Percentiles rank a stretch among this genome's conserved stretches.
phyloP scores from a whole-genome alignment of 2,888 invertebrate genomes.

The Epinotia brunnichana region DNA sequence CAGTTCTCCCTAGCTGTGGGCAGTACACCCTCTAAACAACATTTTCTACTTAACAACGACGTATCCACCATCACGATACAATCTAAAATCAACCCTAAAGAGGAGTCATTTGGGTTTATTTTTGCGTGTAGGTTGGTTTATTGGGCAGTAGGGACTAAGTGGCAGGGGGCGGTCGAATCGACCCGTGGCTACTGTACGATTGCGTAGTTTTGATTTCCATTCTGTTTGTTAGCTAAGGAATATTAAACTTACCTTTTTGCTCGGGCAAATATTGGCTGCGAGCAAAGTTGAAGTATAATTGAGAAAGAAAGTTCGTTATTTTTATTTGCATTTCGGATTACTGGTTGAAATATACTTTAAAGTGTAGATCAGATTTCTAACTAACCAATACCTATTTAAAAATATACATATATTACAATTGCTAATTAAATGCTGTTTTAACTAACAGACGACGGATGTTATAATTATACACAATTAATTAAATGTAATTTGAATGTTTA shows the following conservation, averaged over 20 bases:
- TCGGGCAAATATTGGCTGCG: conserved; percentile 36
- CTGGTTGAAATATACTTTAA: not conserved
- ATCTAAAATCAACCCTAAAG: conserved; percentile 55
- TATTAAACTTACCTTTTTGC: conserved; percentile 44
- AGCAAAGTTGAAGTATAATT: conserved; percentile 34
- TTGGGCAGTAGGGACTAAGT: conserved; percentile 69
- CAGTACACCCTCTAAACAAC: conserved; percentile 79
- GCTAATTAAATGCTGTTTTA: too few relatives aligned
- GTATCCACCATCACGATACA: conserved; percentile 56
- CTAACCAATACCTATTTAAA: too few relatives aligned
- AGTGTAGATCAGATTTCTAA: not conserved
- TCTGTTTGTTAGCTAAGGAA: conserved; percentile 44
- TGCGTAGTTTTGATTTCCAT: conserved; percentile 78
- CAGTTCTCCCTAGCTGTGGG: conserved; percentile 80
- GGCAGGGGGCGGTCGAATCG: conserved; percentile 70
- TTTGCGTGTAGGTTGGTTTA: conserved; percentile 48
- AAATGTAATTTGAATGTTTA: too few relatives aligned
- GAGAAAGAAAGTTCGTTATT: conserved; percentile 17
- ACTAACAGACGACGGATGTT: too few relatives aligned
- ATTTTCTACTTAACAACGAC: conserved; percentile 70
- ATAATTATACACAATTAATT: too few relatives aligned
- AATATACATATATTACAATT: too few relatives aligned
- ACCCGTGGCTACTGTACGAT: conserved; percentile 76
- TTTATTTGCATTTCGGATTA: conserved; percentile 18
- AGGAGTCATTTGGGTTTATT: conserved; percentile 34